Percentiles rank a stretch among this genome's conserved stretches.
phyloP scores from a whole-genome alignment of 2,113 vertebrate species.

The Poicephalus gulielmi region DNA sequence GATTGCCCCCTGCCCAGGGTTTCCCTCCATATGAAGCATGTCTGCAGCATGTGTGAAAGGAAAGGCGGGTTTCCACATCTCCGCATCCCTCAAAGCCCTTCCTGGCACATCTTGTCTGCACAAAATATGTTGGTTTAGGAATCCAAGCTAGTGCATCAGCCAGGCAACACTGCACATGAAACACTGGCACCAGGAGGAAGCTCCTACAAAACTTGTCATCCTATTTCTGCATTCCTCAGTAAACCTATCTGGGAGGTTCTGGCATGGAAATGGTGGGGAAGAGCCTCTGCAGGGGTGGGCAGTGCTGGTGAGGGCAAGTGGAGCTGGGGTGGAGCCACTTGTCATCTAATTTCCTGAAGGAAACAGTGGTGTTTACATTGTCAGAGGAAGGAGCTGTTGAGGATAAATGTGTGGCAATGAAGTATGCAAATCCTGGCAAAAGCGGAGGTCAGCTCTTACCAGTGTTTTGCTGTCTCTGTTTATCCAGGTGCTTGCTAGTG shows the following conservation, averaged over 20 bases:
- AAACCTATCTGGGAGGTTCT: not conserved
- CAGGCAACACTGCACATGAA: no score
- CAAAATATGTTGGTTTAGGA: not conserved
- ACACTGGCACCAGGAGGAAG: accelerated
- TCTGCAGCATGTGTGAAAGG: accelerated
- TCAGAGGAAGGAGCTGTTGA: not conserved
- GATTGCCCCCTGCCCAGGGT: no score
- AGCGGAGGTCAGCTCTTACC: not conserved
- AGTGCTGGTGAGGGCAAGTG: no score
- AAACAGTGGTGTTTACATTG: accelerated
- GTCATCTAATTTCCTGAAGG: accelerated
- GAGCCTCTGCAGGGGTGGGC: not conserved
- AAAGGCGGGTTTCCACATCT: not conserved
- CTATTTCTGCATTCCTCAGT: not conserved
- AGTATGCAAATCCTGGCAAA: not conserved
- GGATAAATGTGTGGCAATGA: not conserved
- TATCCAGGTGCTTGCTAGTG: accelerated
- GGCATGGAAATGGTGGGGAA: accelerated
- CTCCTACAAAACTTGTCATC: not conserved
- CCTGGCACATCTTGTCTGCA: no score
- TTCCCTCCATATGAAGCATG: accelerated
- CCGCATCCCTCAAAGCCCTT: no score
- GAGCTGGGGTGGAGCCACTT: accelerated
- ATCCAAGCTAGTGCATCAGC: accelerated
- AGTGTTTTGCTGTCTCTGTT: not conserved